Conservation (phyloP, 2,797 vertebrate genomes). For the Enteromius argenteus region DNA sequence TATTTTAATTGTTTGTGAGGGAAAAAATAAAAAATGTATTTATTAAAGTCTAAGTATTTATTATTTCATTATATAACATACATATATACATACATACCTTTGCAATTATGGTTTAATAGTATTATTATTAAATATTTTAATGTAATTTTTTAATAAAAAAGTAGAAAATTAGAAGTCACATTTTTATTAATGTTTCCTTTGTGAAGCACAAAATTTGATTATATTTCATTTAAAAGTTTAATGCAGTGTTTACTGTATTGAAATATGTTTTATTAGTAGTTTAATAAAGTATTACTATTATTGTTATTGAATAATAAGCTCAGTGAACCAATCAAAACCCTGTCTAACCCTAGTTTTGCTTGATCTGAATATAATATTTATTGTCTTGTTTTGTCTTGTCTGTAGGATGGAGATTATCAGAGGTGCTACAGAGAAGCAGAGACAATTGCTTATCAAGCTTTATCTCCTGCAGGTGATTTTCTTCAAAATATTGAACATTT, state of each 20-base stretch:
- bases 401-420: constrained; percentile 80
- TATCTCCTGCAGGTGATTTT: constrained; percentile 79
- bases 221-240: not conserved
- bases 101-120: too few relatives aligned
- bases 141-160: not conserved
- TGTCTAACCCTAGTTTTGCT: not conserved
- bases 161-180: not conserved
- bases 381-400: not conserved
- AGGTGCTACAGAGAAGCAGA: constrained; percentile 74
- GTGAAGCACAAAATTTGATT: not conserved
- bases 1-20: not conserved
- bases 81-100: not conserved
- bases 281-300: not conserved
- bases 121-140: not conserved
- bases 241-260: not conserved
- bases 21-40: not conserved
- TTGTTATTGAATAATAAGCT: not conserved
- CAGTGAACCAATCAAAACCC: not conserved
- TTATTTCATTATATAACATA: not conserved
- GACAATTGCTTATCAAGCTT: constrained; percentile 81
- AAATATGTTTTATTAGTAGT: not conserved
- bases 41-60: not conserved
- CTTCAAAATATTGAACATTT: not conserved
- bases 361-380: not conserved
- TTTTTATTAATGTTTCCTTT: not conserved